Conservation (phyloP, 2,113 vertebrate genomes). For the Pachyramphus minor region DNA sequence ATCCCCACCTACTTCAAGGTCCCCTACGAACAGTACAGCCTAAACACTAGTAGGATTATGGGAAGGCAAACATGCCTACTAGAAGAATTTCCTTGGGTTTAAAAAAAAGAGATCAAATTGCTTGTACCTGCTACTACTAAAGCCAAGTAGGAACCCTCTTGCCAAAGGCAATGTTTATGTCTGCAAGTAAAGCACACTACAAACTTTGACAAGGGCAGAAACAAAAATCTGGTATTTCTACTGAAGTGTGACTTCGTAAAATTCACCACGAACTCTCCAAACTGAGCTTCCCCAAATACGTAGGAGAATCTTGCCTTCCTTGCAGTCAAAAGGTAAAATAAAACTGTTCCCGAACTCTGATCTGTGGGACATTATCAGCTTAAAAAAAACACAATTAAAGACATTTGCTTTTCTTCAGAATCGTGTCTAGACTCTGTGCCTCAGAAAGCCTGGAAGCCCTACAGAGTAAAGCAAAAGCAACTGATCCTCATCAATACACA, state of each 20-base stretch:
- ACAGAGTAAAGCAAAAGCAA: background rate
- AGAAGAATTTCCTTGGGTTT: background rate
- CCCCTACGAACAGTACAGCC: background rate
- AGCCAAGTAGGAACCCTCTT: background rate
- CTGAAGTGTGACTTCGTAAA: background rate
- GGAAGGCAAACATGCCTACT: background rate
- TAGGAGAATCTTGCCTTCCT: background rate
- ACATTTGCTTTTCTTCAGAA: background rate
- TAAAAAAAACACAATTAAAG: background rate
- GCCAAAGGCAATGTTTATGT: conserved; percentile 39
- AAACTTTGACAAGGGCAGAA: background rate
- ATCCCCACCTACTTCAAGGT: background rate
- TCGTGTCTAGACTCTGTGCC: background rate
- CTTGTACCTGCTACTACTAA: background rate
- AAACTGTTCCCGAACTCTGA: background rate
- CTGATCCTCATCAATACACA: background rate
- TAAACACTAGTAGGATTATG: conserved; percentile 18
- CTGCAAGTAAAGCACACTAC: background rate
- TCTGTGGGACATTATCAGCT: background rate
- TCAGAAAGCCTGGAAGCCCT: background rate
- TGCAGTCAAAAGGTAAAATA: background rate
- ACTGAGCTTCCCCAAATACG: background rate
- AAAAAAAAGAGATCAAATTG: background rate
- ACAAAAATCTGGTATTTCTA: background rate
- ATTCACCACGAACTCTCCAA: background rate